Base-by-base conservation (phyloP, 1,140 invertebrate genomes). In the Yoshiicerus persimilis region DNA sequence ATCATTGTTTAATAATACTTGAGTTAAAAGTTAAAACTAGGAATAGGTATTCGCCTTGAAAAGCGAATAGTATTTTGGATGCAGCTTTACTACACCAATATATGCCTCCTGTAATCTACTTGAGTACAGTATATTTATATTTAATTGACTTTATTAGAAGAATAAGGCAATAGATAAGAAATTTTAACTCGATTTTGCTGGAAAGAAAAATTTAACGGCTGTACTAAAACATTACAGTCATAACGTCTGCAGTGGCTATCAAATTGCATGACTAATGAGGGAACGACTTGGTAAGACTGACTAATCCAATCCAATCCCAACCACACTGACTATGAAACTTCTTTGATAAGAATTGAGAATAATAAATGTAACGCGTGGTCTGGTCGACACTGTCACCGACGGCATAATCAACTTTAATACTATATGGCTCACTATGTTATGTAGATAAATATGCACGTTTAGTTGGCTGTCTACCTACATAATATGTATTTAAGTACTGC, bases 181-280 rank as follows among this genome's bases (percentile, higher is more conserved):
- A 80, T 34, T 80, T 80, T 80, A 38, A 80, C 75, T 80, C 75
- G 34, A 80, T 80, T 80, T 80, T 70, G 20, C 32, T 34, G 38
- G 20, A n/a, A 80, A 34, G 32, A 80, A 80, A 36, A 80, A 80
- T 36, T 80, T 80, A 80, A 80, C 30, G 75, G 75, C 38, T n/a
- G n/a, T 80, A 36, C n/a, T 38, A 80, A 80, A 38, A 34, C 75
- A 34, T 23, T 8, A n/a, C 30, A 80, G 75, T 70, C 64, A 70
- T 30, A 27, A 25, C 27, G 64, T 70, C 64, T 70, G 64, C 64
- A 27, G 64, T n/a, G 66, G 66, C 75, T 32, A 80, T 80, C 30
- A 80, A 80, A 80, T 34, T 80, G 75, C 75, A 80, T 80, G 75
- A 80, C 34, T 80, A 80, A 80, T 80, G 75, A 80, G 75, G 32